Evolutionary conservation across 2,797 vertebrate species (phyloP).

Genomic region (Lithobates sylvaticus): DNA sequence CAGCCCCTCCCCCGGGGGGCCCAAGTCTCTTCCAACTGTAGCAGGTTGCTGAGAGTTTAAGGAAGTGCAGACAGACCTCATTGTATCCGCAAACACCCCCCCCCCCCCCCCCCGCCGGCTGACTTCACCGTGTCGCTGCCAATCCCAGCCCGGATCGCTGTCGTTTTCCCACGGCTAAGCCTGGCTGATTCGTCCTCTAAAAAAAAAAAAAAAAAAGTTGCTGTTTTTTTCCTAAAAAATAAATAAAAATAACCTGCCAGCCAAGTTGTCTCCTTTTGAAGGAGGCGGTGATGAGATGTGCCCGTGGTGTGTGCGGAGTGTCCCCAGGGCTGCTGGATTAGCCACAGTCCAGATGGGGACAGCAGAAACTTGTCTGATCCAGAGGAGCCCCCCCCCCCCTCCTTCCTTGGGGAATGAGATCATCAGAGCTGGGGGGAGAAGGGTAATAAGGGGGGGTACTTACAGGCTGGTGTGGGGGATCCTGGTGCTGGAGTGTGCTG

Average conservation of each 20-base stretch:
- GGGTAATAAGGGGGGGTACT: slow-evolving; percentile 30
- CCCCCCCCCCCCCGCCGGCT: slow-evolving; percentile 13
- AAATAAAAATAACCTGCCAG: too few relatives aligned
- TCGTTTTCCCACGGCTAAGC: slow-evolving; percentile 49
- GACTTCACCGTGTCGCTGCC: slow-evolving; percentile 24
- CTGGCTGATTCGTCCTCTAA: not conserved
- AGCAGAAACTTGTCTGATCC: slow-evolving; percentile 23
- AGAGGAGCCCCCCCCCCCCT: not conserved
- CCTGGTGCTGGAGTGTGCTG: slow-evolving; percentile 47
- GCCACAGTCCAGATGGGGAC: slow-evolving; percentile 44
- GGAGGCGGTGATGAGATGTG: too few relatives aligned
- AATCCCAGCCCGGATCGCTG: slow-evolving; percentile 9
- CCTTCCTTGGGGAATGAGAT: not conserved
- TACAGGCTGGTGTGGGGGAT: slow-evolving; percentile 33
- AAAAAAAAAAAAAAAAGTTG: slow-evolving; percentile 11
- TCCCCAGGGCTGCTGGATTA: not conserved
- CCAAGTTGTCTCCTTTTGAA: too few relatives aligned
- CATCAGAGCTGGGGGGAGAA: too few relatives aligned
- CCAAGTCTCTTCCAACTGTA: slow-evolving; percentile 27
- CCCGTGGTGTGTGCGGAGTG: too few relatives aligned
- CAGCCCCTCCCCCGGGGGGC: slow-evolving; percentile 5
- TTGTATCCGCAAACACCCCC: slow-evolving; percentile 34
- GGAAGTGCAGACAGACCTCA: slow-evolving; percentile 53
- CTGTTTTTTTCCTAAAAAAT: not conserved
- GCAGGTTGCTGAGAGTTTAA: slow-evolving; percentile 56